Evolutionary conservation across 2,888 invertebrate species (phyloP).

Genomic region (Tuta absoluta): DNA sequence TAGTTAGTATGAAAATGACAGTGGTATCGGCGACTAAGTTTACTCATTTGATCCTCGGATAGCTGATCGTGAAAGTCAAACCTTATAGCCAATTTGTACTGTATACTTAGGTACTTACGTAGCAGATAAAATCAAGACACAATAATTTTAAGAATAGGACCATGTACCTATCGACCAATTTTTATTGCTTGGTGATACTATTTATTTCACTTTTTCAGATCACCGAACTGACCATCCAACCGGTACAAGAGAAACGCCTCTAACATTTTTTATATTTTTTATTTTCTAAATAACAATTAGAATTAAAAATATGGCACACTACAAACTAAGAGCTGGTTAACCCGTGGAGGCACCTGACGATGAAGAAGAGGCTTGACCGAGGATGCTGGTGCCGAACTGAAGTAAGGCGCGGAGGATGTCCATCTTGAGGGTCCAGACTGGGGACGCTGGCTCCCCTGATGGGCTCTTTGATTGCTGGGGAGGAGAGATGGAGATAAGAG

Average conservation of each 20-base stretch:
- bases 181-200: neutral
- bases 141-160: no score
- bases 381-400: constrained; percentile 60
- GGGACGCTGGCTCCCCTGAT: constrained; percentile 42
- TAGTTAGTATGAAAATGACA: no score
- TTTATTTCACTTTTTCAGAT: constrained; percentile 52
- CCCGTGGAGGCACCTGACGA: constrained; percentile 42
- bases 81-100: no score
- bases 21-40: no score
- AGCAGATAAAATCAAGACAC: no score
- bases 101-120: no score
- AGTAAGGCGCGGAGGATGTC: constrained; percentile 62
- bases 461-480: constrained; percentile 20
- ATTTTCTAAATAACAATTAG: constrained; percentile 20
- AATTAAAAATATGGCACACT: constrained; percentile 35
- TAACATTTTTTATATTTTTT: constrained; percentile 31
- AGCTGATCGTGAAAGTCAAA: no score
- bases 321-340: constrained; percentile 32
- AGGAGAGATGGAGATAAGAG: neutral
- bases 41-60: no score
- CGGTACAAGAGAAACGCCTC: constrained; percentile 54
- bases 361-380: constrained; percentile 59
- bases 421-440: constrained; percentile 63
- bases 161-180: no score
- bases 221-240: constrained; percentile 56